A percentile compares a stretch with the other conserved stretches of the same genome.
Conservation (phyloP, 2,888 invertebrate genomes). For the Lasioglossum zephyrum region DNA sequence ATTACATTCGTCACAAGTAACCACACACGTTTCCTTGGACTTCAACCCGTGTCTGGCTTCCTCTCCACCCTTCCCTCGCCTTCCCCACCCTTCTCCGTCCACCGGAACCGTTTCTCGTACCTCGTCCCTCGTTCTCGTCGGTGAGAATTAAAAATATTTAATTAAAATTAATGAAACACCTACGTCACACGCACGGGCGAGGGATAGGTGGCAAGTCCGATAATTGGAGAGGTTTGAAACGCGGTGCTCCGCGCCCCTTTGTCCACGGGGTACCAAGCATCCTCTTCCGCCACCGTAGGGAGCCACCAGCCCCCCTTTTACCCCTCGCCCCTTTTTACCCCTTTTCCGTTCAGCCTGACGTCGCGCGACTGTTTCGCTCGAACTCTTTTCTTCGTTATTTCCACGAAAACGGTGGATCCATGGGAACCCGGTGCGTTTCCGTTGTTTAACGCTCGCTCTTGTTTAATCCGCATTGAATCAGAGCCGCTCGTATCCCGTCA, state of each 20-base stretch:
- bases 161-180: slow-evolving; percentile 81
- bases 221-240: slow-evolving; percentile 79
- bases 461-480: not conserved
- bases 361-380: slow-evolving; percentile 29
- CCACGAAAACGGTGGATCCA: slow-evolving; percentile 9
- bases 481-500: not conserved
- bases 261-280: slow-evolving; percentile 45
- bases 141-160: slow-evolving; percentile 78
- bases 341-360: not conserved
- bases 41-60: not conserved
- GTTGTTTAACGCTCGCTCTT: not conserved
- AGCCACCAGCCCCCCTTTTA: not conserved
- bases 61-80: not conserved
- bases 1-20: slow-evolving; percentile 27
- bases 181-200: slow-evolving; percentile 67
- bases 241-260: slow-evolving; percentile 58
- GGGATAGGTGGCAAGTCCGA: slow-evolving; percentile 54
- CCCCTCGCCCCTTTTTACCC: not conserved
- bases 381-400: slow-evolving; percentile 42
- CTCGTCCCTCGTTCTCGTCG: slow-evolving; percentile 15
- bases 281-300: slow-evolving; percentile 39
- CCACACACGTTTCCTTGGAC: slow-evolving; percentile 12
- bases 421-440: slow-evolving; percentile 4
- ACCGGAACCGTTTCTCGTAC: slow-evolving; percentile 14
- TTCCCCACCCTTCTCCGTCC: slow-evolving; percentile 4